Base-by-base conservation (phyloP, 1,140 invertebrate genomes). In the Paraescarpia echinospica region DNA sequence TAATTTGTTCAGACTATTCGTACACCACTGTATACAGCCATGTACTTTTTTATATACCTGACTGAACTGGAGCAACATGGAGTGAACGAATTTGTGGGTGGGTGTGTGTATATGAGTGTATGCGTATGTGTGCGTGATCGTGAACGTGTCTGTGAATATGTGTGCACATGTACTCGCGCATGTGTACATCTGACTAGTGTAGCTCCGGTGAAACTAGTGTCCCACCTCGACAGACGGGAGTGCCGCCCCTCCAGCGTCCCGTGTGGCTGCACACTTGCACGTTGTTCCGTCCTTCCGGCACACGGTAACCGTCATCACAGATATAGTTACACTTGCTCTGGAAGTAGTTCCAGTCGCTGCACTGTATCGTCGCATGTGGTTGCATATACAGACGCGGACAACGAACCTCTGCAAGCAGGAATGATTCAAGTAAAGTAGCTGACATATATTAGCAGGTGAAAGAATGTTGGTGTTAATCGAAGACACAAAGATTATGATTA, bases 291-390 rank as follows among this genome's bases (percentile, higher is more conserved):
- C 35, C 33, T 6, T 9, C 18, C 89, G 89, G 34, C 89, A 90
- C 89, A 2, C 35, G 89, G 33, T 35, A 34, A 12, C 89, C 35
- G 33, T 90, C 35, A 33, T 22, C 35, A 22, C 89, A 90, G 35
- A 34, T 12, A 18, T 90, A 35, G 33, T n/a, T 90, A 33, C 89
- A 90, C 14, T 90, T 90, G 27, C 33, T 90, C 33, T 90, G 35
- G 34, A 90, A 35, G 14, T 90, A 90, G 27, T 35, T 90, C 33
- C 35, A 90, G 33, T 90, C 33, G 89, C 89, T 90, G 34, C 89
- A 90, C 22, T 90, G 33, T 90, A 90, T 90, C 89, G 0, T 90
- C 27, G 89, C 27, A 31, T 77, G 59, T 77, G 59, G 0, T 77
- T 0, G 59, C 27, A 2, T 1, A 18, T 77, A 0, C 2, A 77